Base-by-base conservation (phyloP, 2,888 invertebrate species). In the Rhimphoctona megacephalus region DNA sequence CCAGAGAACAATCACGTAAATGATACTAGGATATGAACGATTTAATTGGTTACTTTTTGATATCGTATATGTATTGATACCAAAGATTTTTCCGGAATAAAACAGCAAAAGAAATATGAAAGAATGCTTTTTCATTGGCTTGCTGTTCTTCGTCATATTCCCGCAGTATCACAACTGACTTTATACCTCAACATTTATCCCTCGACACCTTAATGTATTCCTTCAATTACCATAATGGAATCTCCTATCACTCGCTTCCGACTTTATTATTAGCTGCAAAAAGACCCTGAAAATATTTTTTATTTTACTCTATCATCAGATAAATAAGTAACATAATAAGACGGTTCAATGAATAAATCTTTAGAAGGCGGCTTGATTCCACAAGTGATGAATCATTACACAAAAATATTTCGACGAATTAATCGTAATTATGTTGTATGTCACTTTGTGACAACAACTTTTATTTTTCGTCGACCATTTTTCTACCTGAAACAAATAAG, bases 1-100 rank as follows among this genome's bases (percentile, higher is more conserved):
- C 9, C 8, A 7, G 5, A 85, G 76, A 33, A 70, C 22, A 43
- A 52, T 66, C 0, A 49, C 52, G 54, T 85, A 81, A 14, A 70
- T n/a, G 30, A 72, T 43, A 43, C 85, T 76, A 0, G 46, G 6
- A n/a, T 76, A 66, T 46, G 85, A 85, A 11, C 39, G 74, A 22
- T 46, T n/a, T 0, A 85, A 49, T 11, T 66, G 22, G 22, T 85
- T 66, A 0, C 39, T 66, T 19, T 70, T 52, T 22, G 76, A 70
- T 2, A 85, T 4, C 11, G 14, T 17, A 7, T 77, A 43, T 1
- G 76, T 46, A 36, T 77, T 81, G 0, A 85, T 30, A 7, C 85
- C 85, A 4, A 85, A 22, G 0, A 81, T 46, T 36, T 81, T 85
- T 4, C 14, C 5, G 25, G 25, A 57, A 57, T 57, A 25, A 57